Evolutionary conservation across 2,797 vertebrate species (phyloP).

Genomic region (Eospalax fontanierii): DNA sequence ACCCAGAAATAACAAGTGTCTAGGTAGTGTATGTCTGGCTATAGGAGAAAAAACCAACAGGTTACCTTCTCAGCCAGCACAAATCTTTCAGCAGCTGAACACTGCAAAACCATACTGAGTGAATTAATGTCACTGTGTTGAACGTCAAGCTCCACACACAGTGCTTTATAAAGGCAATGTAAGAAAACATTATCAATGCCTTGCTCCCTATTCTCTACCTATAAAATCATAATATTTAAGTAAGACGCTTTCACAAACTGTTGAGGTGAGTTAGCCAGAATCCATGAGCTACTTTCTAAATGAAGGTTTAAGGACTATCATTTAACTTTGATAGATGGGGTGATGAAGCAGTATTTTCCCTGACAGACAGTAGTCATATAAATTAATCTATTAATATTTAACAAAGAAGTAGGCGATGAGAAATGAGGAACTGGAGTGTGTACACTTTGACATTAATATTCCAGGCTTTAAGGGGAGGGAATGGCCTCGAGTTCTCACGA

Average conservation of each 20-base stretch:
- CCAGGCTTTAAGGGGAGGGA: neutral
- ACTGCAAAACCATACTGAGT: neutral
- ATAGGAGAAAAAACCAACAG: neutral
- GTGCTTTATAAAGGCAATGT: neutral
- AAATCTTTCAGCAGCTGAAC: neutral
- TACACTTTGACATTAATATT: conserved; percentile 10
- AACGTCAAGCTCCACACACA: neutral
- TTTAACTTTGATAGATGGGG: conserved; percentile 60
- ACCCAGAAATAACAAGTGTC: neutral
- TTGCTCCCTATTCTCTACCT: conserved; percentile 15
- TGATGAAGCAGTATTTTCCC: neutral
- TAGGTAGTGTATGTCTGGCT: neutral
- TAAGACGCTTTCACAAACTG: neutral
- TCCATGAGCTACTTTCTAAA: conserved; percentile 49
- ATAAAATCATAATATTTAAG: conserved; percentile 75
- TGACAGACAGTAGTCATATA: conserved; percentile 63
- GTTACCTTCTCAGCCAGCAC: neutral
- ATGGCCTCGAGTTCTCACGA: neutral
- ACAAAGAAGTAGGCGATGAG: conserved; percentile 61
- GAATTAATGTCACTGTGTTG: neutral
- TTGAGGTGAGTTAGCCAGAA: conserved; percentile 63
- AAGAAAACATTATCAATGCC: neutral
- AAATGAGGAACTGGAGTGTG: conserved; percentile 15
- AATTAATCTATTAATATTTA: conserved; percentile 79
- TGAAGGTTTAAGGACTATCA: conserved; percentile 66